These are phyloP conservation scores for Caenorhabditis virilis DNA, from an alignment of 2,888 invertebrate genomes.

Conservation along the genomic window DNA sequence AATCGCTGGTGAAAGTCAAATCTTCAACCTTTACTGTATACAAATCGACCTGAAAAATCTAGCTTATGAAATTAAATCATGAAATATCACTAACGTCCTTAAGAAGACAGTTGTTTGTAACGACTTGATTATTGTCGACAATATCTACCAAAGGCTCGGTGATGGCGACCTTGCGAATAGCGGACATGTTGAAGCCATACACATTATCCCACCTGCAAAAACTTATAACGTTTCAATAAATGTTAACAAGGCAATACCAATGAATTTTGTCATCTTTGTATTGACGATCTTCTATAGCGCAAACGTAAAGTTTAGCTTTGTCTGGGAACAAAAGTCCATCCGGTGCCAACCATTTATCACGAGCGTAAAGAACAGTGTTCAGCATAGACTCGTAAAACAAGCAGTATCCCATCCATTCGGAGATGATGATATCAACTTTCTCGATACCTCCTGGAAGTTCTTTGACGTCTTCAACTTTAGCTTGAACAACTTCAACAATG, in stretches of 20 bases:
- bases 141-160: slow-evolving; percentile 97
- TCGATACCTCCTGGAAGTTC: slow-evolving; percentile 85
- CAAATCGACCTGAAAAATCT: slow-evolving; percentile 80
- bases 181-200: slow-evolving; percentile 99
- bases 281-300: slow-evolving; percentile 84
- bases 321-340: slow-evolving; percentile 89
- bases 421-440: slow-evolving; percentile 87
- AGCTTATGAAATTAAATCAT: background rate
- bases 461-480: slow-evolving; percentile 86
- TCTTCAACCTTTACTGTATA: slow-evolving; percentile 96
- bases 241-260: slow-evolving; percentile 73
- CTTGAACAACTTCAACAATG: slow-evolving; percentile 69
- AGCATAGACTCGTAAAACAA: slow-evolving; percentile 99
- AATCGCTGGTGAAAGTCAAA: slow-evolving; percentile 85
- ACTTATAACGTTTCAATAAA: background rate
- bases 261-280: slow-evolving; percentile 99
- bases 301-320: slow-evolving; percentile 89
- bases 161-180: slow-evolving; percentile 94
- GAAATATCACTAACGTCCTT: slow-evolving; percentile 73
- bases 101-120: slow-evolving; percentile 89
- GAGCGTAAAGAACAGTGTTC: slow-evolving; percentile 95
- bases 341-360: slow-evolving; percentile 89
- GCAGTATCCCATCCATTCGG: slow-evolving; percentile 84
- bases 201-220: slow-evolving; percentile 90
- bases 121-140: slow-evolving; percentile 97